Evolutionary conservation across 1,140 invertebrate species (phyloP).

Genomic region (Mycetomoellerius zeteki): DNA sequence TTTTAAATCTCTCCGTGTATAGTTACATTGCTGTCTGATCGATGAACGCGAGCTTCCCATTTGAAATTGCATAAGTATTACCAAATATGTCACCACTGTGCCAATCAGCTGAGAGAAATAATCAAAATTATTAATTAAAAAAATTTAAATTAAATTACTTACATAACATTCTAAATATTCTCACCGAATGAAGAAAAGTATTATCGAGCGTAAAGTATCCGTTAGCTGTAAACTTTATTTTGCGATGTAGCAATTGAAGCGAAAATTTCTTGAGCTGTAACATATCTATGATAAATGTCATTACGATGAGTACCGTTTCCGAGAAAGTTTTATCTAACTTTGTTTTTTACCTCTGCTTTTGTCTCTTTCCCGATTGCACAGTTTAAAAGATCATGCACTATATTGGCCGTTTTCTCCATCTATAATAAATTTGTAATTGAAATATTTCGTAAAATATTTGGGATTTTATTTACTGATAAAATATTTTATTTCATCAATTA

Average conservation of each 20-base stretch:
- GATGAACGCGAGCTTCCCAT: constrained; percentile 3
- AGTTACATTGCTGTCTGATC: background rate
- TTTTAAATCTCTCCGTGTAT: background rate
- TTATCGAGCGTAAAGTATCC: constrained; percentile 86
- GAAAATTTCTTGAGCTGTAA: constrained; percentile 86
- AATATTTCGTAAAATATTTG: constrained; percentile 18
- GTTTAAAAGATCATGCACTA: constrained; percentile 64
- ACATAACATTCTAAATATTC: constrained; percentile 2
- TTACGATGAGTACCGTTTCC: background rate
- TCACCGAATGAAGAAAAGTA: constrained; percentile 85
- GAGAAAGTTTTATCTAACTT: background rate
- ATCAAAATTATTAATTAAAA: constrained; percentile 36
- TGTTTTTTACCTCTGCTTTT: constrained; percentile 60
- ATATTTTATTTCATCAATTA: background rate
- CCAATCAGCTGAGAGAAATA: constrained; percentile 79
- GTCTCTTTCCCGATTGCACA: constrained; percentile 33
- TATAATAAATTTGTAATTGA: constrained; percentile 54
- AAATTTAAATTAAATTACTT: background rate
- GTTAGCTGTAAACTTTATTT: constrained; percentile 83
- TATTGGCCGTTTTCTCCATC: constrained; percentile 48
- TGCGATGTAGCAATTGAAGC: constrained; percentile 85
- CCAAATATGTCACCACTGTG: constrained; percentile 83
- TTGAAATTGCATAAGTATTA: constrained; percentile 84
- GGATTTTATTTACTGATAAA: background rate
- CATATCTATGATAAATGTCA: constrained; percentile 23